Evolutionary conservation across 2,113 vertebrate genomes (phyloP).

Genomic region (Desmodus rotundus): DNA sequence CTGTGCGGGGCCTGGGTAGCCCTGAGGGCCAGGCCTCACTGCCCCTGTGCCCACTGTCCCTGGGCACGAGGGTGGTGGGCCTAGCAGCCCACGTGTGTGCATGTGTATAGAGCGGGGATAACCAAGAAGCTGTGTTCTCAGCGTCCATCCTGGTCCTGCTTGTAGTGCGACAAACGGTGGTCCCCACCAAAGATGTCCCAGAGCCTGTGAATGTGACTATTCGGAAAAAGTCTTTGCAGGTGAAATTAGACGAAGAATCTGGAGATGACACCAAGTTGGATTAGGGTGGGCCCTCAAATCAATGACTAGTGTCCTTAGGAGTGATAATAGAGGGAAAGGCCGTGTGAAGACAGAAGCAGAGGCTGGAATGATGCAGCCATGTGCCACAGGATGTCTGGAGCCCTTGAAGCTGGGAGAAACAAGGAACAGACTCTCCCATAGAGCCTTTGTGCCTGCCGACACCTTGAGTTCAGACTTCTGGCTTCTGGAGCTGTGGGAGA

Average conservation of each 20-base stretch:
- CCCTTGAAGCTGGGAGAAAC: background rate
- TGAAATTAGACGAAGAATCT: background rate
- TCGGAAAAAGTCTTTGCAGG: background rate
- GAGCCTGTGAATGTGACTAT: background rate
- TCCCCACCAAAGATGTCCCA: background rate
- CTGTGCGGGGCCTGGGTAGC: background rate
- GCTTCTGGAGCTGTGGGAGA: background rate
- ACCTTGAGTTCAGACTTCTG: background rate
- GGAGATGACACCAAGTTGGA: background rate
- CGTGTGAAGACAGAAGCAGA: background rate
- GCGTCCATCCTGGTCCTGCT: no score
- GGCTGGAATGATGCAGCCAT: background rate
- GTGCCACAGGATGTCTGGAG: accelerated
- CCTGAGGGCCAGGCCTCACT: accelerated
- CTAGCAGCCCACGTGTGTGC: accelerated
- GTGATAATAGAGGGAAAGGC: background rate
- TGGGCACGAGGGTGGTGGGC: background rate
- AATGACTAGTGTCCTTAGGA: background rate
- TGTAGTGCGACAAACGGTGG: accelerated
- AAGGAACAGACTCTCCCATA: accelerated
- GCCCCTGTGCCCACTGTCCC: background rate
- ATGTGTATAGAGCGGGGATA: accelerated
- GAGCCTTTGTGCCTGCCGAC: accelerated
- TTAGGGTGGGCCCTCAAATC: background rate
- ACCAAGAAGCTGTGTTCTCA: accelerated